Conservation (phyloP, 2,797 vertebrate species). For the Botia almorhae region DNA sequence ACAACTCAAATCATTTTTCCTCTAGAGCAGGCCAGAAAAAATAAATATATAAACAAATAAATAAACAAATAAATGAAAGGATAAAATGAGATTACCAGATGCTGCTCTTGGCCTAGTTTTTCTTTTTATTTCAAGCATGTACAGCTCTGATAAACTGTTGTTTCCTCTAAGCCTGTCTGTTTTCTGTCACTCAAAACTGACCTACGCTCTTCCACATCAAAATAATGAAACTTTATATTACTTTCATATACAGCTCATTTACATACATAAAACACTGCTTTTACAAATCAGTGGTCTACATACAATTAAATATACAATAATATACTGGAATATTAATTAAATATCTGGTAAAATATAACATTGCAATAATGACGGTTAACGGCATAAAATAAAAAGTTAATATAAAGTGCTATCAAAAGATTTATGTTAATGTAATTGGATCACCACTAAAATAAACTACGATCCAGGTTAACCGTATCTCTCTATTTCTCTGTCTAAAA, state of each 20-base stretch:
- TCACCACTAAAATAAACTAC: too few relatives aligned
- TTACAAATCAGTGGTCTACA: background rate
- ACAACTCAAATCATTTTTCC: conserved; percentile 28
- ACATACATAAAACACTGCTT: background rate
- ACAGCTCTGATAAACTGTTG: background rate
- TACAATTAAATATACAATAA: too few relatives aligned
- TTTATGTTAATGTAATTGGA: too few relatives aligned
- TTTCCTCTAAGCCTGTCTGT: background rate
- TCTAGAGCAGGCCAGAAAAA: conserved; percentile 11
- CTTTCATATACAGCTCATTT: background rate
- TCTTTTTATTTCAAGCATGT: conserved; percentile 5
- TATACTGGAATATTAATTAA: too few relatives aligned
- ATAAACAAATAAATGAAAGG: conserved; percentile 53
- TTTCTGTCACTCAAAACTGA: background rate
- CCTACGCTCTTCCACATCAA: background rate
- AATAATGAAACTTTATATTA: background rate
- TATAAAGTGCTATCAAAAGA: too few relatives aligned
- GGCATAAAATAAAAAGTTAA: too few relatives aligned
- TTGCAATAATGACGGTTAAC: too few relatives aligned
- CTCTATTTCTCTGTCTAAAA: too few relatives aligned
- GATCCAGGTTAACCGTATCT: too few relatives aligned
- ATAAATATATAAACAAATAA: conserved; percentile 49
- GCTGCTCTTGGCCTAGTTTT: conserved; percentile 52
- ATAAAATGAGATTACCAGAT: conserved; percentile 59
- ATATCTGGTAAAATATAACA: too few relatives aligned